Base-by-base conservation (phyloP, 2,797 vertebrate species). In the Poecilia wingei region DNA sequence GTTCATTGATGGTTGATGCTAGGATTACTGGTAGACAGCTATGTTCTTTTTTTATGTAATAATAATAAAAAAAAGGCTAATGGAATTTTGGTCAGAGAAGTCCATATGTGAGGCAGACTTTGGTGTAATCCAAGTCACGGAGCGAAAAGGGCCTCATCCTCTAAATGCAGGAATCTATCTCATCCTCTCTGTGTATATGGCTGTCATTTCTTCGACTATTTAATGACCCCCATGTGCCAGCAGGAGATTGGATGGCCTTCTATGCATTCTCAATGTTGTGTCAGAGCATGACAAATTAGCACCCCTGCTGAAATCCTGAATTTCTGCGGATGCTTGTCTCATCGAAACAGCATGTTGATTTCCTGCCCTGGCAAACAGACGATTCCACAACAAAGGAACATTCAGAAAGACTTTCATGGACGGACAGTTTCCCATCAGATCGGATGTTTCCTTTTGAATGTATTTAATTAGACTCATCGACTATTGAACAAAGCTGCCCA, bases 211-310 rank as follows among this genome's bases (percentile, higher is more conserved):
- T 82, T 84, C 41, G 78, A 78, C 81, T 79, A 90, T 85, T 85
- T 91, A 94, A 94, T 93, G 89, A 95, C 88, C 93, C 93, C 91
- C 76, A 61, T 84, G 90, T 88, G 88, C 82, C 89, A 86, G 90
- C 79, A 71, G 91, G 92, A 88, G 92, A 87, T 83, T 85, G 84
- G 88, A 93, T 71, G 75, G 84, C 75, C 85, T 91, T 84, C 83
- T 90, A 92, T 91, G 90, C 84, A 88, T 92, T 87, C 84, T 88
- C 83, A 84, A 78, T 92, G 92, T 94, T 91, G 92, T 86, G 89
- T 86, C 72, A 79, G 82, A 78, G 93, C 94, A 94, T 95, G 94
- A 95, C 95, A 95, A 95, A 96, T 96, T 94, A 95, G 92, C 93
- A 88, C 90, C 91, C 68, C 87, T 75, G 84, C 85, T 80, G 90